Evolutionary conservation across 2,888 invertebrate genomes (phyloP).

Genomic region (Drosophila limbata): DNA sequence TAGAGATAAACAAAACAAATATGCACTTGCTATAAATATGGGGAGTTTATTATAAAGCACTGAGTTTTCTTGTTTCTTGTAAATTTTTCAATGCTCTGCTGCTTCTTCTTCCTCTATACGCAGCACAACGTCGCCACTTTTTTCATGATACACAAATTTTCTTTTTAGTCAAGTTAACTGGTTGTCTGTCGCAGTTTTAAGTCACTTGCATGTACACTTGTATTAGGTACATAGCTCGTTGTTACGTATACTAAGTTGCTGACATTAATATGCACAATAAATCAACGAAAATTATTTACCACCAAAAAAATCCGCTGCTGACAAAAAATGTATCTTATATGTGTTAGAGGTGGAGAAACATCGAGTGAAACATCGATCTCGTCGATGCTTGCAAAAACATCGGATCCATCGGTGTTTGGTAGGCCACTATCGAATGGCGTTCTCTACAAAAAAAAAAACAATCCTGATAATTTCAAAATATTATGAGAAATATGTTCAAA

Average conservation of each 20-base stretch:
- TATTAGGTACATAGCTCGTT: not conserved
- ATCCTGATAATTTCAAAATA: no score
- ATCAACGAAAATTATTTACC: slow-evolving; percentile 59
- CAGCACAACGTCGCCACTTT: slow-evolving; percentile 67
- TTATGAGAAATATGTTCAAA: no score
- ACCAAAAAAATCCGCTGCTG: slow-evolving; percentile 67
- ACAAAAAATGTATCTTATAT: slow-evolving; percentile 67
- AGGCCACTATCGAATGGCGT: no score
- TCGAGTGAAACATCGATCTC: no score
- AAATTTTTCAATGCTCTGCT: slow-evolving; percentile 52
- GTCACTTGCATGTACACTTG: not conserved
- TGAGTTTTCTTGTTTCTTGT: slow-evolving; percentile 46
- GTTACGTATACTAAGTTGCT: slow-evolving; percentile 31
- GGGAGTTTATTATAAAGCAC: slow-evolving; percentile 34
- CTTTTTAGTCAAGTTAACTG: slow-evolving; percentile 13
- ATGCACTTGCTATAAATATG: slow-evolving; percentile 49
- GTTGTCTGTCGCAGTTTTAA: not conserved
- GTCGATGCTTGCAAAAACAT: no score
- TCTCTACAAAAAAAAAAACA: no score
- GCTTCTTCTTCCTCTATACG: slow-evolving; percentile 39
- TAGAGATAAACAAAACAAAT: slow-evolving; percentile 42
- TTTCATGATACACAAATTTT: slow-evolving; percentile 47
- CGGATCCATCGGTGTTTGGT: no score
- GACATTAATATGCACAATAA: slow-evolving; percentile 49
- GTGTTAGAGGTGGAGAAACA: slow-evolving; percentile 11